Evolutionary conservation across 2,797 vertebrate species (phyloP).

Genomic region (Phrynocephalus vlangalii): DNA sequence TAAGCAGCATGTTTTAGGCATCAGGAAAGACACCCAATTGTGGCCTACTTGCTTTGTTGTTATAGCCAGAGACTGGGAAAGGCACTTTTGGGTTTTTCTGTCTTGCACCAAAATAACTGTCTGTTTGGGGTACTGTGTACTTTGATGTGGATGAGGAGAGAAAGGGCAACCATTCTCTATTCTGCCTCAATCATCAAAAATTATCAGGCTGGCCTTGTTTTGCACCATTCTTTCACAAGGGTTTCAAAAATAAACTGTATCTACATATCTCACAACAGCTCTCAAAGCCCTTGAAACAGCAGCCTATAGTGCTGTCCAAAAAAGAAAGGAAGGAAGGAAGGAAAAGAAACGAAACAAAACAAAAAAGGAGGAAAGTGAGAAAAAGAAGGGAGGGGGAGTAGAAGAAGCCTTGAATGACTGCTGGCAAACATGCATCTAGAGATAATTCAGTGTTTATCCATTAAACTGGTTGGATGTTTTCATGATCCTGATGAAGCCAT

Average conservation of each 20-base stretch:
- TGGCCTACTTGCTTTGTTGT: not conserved
- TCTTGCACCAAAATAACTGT: not conserved
- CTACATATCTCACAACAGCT: not conserved
- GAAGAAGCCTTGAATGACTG: too few relatives aligned
- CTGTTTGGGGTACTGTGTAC: not conserved
- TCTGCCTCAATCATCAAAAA: too few relatives aligned
- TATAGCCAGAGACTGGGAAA: not conserved
- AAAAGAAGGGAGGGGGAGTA: too few relatives aligned
- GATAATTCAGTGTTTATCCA: not conserved
- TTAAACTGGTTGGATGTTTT: not conserved
- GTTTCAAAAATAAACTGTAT: not conserved
- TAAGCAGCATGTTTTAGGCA: too few relatives aligned
- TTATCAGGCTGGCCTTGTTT: not conserved
- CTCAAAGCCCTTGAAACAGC: not conserved
- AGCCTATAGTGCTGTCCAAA: too few relatives aligned
- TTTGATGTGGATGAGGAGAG: not conserved
- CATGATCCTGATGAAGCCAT: not conserved
- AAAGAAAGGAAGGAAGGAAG: too few relatives aligned
- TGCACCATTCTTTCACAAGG: not conserved
- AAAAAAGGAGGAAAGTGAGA: too few relatives aligned
- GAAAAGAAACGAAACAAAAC: too few relatives aligned
- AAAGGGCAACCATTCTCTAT: too few relatives aligned
- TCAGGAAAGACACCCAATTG: too few relatives aligned
- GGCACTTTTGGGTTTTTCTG: not conserved
- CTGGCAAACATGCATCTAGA: not conserved